phyloP scores from a whole-genome alignment of 2,113 vertebrate species.

The Nothobranchius kuhntae region DNA sequence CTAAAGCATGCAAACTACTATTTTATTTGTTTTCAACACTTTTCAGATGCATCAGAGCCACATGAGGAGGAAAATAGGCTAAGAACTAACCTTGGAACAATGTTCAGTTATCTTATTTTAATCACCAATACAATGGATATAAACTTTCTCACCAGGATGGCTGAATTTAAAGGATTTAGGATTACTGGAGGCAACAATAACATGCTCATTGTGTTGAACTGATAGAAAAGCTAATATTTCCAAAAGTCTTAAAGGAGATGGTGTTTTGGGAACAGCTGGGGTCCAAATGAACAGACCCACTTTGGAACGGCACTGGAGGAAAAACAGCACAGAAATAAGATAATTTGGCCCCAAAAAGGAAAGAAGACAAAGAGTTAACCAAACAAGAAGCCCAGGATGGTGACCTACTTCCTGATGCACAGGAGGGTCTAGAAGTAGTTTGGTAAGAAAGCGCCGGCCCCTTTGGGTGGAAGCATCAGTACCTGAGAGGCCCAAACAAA shows the following conservation, averaged over 20 bases:
- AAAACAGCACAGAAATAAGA: no score
- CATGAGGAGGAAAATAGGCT: not conserved
- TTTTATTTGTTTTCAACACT: no score
- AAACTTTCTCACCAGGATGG: not conserved
- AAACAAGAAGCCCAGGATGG: slow-evolving; percentile 3
- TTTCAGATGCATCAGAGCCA: no score
- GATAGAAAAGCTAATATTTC: not conserved
- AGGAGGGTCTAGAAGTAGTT: slow-evolving; percentile 26
- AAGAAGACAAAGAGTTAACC: not conserved
- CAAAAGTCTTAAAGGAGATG: not conserved
- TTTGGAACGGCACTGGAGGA: no score
- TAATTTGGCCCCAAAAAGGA: no score
- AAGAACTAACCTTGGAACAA: no score
- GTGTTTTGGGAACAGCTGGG: not conserved
- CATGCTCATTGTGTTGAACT: not conserved
- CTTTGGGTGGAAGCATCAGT: not conserved
- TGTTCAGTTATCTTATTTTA: not conserved
- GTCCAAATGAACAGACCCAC: not conserved
- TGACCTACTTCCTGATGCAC: slow-evolving; percentile 28
- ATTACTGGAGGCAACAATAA: not conserved
- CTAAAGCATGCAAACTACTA: no score
- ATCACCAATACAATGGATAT: not conserved
- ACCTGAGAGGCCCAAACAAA: slow-evolving; percentile 28
- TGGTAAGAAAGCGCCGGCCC: not conserved
- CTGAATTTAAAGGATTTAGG: no score